Conservation (phyloP, 2,797 vertebrate species). For the Argyrosomus regius region DNA sequence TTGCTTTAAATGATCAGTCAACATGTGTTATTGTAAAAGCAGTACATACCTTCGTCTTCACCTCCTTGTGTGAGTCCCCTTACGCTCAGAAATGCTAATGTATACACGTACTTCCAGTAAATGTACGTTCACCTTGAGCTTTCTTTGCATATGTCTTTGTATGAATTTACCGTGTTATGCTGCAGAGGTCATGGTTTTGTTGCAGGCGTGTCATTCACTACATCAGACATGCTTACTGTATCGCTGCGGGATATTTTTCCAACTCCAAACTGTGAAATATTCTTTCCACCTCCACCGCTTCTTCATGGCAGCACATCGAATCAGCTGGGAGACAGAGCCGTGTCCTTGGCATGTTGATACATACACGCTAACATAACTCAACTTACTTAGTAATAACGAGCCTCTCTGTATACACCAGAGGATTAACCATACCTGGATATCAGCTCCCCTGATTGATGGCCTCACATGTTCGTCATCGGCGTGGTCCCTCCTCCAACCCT, state of each 20-base stretch:
- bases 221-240: conserved; percentile 21
- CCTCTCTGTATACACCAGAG: conserved; percentile 39
- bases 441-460: conserved; percentile 61
- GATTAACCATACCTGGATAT: conserved; percentile 47
- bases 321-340: conserved; percentile 10
- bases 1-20: too few species aligned
- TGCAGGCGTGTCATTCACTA: conserved; percentile 23
- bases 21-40: neutral
- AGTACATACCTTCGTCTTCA: neutral
- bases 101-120: neutral
- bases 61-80: neutral
- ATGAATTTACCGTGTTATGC: conserved; percentile 2
- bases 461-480: conserved; percentile 40
- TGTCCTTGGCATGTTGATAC: conserved; percentile 53
- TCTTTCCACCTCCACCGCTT: conserved; percentile 25
- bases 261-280: conserved; percentile 25
- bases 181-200: conserved; percentile 30
- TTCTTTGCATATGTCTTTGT: conserved; percentile 9
- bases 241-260: conserved; percentile 49
- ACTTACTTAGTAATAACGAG: conserved; percentile 42
- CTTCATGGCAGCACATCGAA: conserved; percentile 19
- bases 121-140: conserved; percentile 8
- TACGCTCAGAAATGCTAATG: conserved; percentile 4
- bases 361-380: conserved; percentile 46
- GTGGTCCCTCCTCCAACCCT: conserved; percentile 34